Percentiles rank a stretch among this genome's conserved stretches.
Conservation (phyloP, 23 tunicate genomes). For the Botrylloides violaceus region DNA sequence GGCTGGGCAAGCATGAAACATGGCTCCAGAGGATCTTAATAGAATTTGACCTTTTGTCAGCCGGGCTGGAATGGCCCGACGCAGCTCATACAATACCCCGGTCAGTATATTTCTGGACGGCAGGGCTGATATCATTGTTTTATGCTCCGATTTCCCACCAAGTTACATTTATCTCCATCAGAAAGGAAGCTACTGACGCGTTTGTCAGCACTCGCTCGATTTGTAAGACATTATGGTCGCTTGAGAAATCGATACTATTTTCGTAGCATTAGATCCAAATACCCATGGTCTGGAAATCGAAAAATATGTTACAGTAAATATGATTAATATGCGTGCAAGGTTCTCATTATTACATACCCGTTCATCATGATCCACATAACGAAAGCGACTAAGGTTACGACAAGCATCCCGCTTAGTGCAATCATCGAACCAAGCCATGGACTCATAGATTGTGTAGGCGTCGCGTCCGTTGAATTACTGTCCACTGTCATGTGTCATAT, state of each 20-base stretch:
- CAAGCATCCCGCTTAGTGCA: conserved; percentile 22
- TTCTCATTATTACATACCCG: conserved; percentile 20
- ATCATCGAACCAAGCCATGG: conserved; percentile 35
- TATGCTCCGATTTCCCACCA: too few relatives aligned
- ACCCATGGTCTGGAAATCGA: conserved; percentile 26
- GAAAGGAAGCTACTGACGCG: too few relatives aligned
- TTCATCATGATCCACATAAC: conserved; percentile 31
- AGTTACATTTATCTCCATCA: too few relatives aligned
- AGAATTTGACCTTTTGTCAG: too few relatives aligned
- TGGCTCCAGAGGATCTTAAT: too few relatives aligned
- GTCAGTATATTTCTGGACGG: too few relatives aligned
- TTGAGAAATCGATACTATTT: conserved; percentile 23
- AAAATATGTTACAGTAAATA: too few relatives aligned
- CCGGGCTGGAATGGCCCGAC: too few relatives aligned
- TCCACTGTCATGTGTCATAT: conserved; percentile 14
- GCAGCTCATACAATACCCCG: too few relatives aligned
- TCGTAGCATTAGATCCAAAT: conserved; percentile 20
- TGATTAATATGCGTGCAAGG: too few relatives aligned
- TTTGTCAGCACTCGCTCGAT: conserved; percentile 12
- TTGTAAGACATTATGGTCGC: not conserved
- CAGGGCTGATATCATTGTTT: too few relatives aligned
- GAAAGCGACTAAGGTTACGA: conserved; percentile 14
- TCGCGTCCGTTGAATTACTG: conserved; percentile 20
- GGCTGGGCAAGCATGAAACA: too few relatives aligned
- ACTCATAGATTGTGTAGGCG: conserved; percentile 1